Conservation (phyloP, 2,797 vertebrate genomes). For the Lithobates sylvaticus region DNA sequence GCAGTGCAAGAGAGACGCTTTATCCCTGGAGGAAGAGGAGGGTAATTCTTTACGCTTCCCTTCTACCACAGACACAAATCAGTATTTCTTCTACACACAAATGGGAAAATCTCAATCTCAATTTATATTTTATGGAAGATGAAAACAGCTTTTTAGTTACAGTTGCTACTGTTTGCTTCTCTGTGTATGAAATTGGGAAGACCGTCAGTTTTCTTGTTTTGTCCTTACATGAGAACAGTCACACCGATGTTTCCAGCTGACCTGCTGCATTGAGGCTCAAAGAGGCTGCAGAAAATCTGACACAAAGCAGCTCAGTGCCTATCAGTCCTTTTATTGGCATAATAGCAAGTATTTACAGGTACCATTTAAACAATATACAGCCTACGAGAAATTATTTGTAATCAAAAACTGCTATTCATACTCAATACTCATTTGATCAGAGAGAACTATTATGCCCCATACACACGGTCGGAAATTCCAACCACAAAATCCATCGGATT, state of each 20-base stretch:
- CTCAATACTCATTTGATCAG: too few species aligned
- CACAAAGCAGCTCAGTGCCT: neutral
- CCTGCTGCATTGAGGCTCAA: neutral
- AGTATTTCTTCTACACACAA: neutral
- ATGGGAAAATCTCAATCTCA: neutral
- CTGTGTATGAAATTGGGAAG: too few species aligned
- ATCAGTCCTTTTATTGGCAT: neutral
- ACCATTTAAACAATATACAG: too few species aligned
- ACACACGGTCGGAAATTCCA: too few species aligned
- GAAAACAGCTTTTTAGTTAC: too few species aligned
- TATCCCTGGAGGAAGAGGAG: slow-evolving; percentile 6
- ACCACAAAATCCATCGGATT: too few species aligned
- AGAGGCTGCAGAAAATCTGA: too few species aligned
- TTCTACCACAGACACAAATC: neutral
- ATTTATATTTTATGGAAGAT: neutral
- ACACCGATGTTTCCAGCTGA: neutral
- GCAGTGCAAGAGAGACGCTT: neutral
- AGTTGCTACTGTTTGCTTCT: too few species aligned
- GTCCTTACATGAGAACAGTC: neutral
- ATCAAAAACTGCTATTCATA: neutral
- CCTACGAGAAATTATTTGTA: too few species aligned
- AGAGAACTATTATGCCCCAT: too few species aligned
- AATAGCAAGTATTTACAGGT: too few species aligned
- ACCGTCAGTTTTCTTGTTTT: neutral
- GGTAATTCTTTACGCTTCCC: neutral